phyloP scores from a whole-genome alignment of 2,113 vertebrate genomes.

The Sorex araneus region DNA sequence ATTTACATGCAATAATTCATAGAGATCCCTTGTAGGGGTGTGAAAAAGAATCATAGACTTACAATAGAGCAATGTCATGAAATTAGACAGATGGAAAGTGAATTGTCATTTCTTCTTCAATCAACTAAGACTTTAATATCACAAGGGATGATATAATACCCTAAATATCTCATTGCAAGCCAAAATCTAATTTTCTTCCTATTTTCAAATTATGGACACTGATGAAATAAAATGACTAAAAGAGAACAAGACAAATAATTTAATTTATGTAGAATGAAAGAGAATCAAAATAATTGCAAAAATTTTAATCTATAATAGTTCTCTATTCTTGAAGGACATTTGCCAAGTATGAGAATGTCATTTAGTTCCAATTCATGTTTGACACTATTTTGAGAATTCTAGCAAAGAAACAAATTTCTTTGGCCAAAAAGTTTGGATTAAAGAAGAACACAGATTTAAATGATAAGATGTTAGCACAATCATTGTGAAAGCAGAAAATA shows the following conservation, averaged over 20 bases:
- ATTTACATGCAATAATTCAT: conserved; percentile 37
- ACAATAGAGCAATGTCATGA: conserved; percentile 38
- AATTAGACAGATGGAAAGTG: conserved; percentile 62
- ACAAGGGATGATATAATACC: conserved; percentile 65
- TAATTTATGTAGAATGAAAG: conserved; percentile 77
- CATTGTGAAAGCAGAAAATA: conserved; percentile 59
- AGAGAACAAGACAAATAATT: conserved; percentile 73
- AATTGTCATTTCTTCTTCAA: conserved; percentile 63
- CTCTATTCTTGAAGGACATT: conserved; percentile 26
- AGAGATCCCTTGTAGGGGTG: conserved; percentile 12
- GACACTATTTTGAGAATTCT: conserved; percentile 47
- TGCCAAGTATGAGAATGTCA: conserved; percentile 54
- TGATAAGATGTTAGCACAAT: conserved; percentile 48
- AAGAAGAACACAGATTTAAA: conserved; percentile 59
- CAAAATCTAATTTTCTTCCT: conserved; percentile 79
- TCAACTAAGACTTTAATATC: conserved; percentile 71
- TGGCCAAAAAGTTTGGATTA: neutral
- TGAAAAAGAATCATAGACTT: conserved; percentile 30
- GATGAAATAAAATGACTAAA: conserved; percentile 77
- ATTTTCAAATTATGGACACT: conserved; percentile 79
- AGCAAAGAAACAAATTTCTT: conserved; percentile 69
- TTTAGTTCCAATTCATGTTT: conserved; percentile 36
- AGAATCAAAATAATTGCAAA: conserved; percentile 74
- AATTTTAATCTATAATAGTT: conserved; percentile 65
- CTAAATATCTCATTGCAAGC: conserved; percentile 56